phyloP scores from a whole-genome alignment of 2,888 invertebrate species.

The Diabrotica balteata region DNA sequence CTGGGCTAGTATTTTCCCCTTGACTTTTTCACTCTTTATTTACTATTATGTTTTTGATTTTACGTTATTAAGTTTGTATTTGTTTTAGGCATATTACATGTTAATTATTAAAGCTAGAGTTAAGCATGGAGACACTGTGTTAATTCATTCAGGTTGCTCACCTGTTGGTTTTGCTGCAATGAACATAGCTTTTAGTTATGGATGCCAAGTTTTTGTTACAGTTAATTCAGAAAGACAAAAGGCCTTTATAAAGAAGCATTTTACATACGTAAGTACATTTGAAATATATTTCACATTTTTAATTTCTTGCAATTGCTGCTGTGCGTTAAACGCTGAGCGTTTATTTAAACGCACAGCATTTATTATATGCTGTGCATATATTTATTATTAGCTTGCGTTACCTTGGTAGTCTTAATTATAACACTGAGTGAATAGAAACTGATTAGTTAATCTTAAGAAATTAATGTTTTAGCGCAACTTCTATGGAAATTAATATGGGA shows the following conservation, averaged over 20 bases:
- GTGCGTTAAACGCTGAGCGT: too few relatives aligned
- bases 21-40: background rate
- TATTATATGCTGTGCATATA: too few relatives aligned
- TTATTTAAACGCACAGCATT: too few relatives aligned
- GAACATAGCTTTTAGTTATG: conserved; percentile 66
- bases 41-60: conserved; percentile 3
- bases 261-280: conserved; percentile 49
- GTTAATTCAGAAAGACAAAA: conserved; percentile 63
- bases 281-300: too few relatives aligned
- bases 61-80: conserved; percentile 4
- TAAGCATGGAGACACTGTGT: conserved; percentile 60
- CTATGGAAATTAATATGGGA: too few relatives aligned
- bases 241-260: conserved; percentile 52
- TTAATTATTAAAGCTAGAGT: conserved; percentile 57
- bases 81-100: conserved; percentile 58
- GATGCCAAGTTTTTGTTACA: conserved; percentile 70
- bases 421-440: too few relatives aligned
- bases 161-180: conserved; percentile 78
- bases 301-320: too few relatives aligned
- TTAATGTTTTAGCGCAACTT: too few relatives aligned
- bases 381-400: too few relatives aligned
- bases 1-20: too few relatives aligned
- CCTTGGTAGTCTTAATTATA: too few relatives aligned
- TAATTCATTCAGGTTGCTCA: conserved; percentile 66
- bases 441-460: too few relatives aligned